A percentile compares a stretch with the other conserved stretches of the same genome.
Conservation (phyloP, 1,140 invertebrate genomes). For the Asbolus verrucosus region DNA sequence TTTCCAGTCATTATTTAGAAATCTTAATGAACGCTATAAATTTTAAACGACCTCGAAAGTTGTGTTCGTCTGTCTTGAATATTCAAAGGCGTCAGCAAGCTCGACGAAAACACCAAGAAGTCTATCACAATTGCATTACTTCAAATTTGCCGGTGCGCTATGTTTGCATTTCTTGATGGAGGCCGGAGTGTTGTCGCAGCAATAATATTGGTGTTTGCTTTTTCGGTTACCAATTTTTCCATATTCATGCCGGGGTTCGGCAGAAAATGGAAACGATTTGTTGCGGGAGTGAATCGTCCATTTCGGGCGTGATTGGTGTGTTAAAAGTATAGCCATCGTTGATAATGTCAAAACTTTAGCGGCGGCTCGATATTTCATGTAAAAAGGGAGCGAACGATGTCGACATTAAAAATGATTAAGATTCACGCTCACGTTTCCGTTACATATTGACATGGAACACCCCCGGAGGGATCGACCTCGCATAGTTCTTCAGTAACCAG, state of each 20-base stretch:
- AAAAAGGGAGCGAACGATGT: conserved; percentile 3
- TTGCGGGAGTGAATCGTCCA: conserved; percentile 13
- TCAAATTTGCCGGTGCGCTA: background rate
- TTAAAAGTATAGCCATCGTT: conserved; percentile 1
- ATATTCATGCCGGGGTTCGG: background rate
- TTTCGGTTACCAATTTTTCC: conserved; percentile 4
- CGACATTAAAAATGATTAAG: conserved; percentile 47
- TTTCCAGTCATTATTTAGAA: no score
- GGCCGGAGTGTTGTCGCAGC: no score
- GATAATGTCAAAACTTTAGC: conserved; percentile 28
- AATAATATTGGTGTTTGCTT: background rate
- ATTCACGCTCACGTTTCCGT: conserved; percentile 46
- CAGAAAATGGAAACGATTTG: conserved; percentile 14
- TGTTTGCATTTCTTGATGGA: conserved; percentile 37
- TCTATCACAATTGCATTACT: conserved; percentile 43
- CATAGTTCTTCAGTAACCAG: conserved; percentile 42
- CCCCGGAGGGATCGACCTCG: conserved; percentile 31
- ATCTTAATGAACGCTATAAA: background rate
- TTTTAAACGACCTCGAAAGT: background rate
- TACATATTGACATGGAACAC: conserved; percentile 49
- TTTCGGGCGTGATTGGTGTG: conserved; percentile 17
- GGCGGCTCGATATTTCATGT: conserved; percentile 5
- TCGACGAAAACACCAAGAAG: conserved; percentile 41
- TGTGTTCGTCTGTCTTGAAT: conserved; percentile 27
- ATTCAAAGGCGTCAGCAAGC: conserved; percentile 32